Conservation (phyloP, 35 echinoderm and acorn worm species). For the Stichopus chloronotus region DNA sequence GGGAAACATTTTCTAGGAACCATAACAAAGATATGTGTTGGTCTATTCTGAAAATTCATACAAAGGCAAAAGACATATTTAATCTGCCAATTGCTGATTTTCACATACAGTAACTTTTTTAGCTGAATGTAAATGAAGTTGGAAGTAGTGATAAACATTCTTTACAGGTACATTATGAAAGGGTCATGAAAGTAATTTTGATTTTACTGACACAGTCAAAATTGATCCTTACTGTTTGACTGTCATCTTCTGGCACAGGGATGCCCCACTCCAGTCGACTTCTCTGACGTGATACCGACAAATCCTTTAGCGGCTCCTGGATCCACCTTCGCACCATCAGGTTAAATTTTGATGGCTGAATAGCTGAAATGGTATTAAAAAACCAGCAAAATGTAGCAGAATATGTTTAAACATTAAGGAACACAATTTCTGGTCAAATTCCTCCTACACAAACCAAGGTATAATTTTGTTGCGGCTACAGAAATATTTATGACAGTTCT, state of each 20-base stretch:
- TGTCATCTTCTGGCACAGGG: slow-evolving; percentile 81
- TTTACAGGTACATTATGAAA: not conserved
- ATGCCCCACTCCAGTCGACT: slow-evolving; percentile 91
- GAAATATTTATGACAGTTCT: no score
- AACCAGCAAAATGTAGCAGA: not conserved
- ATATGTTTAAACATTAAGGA: no score
- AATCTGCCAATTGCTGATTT: no score
- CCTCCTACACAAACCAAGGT: no score
- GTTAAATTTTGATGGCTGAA: slow-evolving; percentile 78
- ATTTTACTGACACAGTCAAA: not conserved
- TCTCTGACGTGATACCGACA: slow-evolving; percentile 88
- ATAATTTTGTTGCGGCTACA: no score
- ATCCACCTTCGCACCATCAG: slow-evolving; percentile 67
- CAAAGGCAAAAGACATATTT: no score
- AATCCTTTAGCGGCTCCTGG: slow-evolving; percentile 63
- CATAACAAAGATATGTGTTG: no score
- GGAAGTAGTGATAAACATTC: not conserved
- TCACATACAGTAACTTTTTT: no score
- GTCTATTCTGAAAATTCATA: no score
- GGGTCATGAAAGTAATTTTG: not conserved
- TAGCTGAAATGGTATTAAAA: slow-evolving; percentile 43
- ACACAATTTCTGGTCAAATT: no score
- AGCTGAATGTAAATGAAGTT: no score
- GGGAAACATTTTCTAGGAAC: no score
- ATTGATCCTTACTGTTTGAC: slow-evolving; percentile 83